Evolutionary conservation across 2,797 vertebrate species (phyloP).

Genomic region (Tragelaphus oryx): DNA sequence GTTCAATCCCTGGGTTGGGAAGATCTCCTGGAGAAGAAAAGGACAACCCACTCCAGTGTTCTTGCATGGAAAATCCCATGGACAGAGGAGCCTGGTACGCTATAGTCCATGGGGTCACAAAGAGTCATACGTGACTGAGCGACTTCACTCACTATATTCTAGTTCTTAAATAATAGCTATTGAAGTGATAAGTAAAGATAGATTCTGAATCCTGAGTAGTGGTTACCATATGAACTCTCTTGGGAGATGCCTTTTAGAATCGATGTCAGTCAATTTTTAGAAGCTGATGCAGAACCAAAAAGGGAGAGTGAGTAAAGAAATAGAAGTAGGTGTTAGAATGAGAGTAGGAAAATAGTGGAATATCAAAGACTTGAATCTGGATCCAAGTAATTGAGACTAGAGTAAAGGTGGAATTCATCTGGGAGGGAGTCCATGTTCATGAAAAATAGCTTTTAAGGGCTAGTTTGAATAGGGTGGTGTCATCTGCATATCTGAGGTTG

Average conservation of each 20-base stretch:
- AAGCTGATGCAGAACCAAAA: not conserved
- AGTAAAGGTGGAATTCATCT: not conserved
- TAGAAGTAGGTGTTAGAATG: not conserved
- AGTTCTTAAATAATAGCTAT: not conserved
- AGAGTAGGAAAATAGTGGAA: not conserved
- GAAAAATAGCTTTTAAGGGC: not conserved
- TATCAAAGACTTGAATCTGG: not conserved
- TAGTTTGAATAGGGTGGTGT: not conserved
- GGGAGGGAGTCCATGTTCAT: not conserved
- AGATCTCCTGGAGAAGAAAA: not conserved
- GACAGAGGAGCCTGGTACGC: not conserved
- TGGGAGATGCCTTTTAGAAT: not conserved
- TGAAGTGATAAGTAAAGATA: not conserved
- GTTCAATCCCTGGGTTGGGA: not conserved
- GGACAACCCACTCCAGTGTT: not conserved
- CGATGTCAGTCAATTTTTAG: not conserved
- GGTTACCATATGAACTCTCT: not conserved
- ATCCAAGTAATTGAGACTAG: not conserved
- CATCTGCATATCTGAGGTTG: not conserved
- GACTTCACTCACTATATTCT: not conserved
- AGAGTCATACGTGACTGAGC: not conserved
- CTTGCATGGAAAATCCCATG: not conserved
- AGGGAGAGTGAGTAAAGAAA: not conserved
- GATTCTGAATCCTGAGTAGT: not conserved
- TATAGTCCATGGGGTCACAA: not conserved